These are phyloP conservation scores for Brienomyrus longianalis DNA, from an alignment of 2,113 vertebrate genomes.

Conservation along the genomic window DNA sequence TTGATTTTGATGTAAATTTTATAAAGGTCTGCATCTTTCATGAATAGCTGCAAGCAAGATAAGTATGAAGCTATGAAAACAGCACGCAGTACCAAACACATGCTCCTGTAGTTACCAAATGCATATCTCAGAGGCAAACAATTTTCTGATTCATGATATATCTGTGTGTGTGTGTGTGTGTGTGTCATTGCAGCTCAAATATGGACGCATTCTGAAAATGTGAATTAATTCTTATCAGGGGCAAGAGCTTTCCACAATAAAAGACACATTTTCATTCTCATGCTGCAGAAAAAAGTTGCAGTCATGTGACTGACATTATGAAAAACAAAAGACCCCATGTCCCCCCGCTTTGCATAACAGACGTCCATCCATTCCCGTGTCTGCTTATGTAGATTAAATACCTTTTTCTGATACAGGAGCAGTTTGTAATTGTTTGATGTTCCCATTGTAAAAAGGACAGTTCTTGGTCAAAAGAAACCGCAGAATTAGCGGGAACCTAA, in stretches of 20 bases:
- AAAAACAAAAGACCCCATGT: neutral
- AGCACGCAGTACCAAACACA: neutral
- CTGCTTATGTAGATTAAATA: neutral
- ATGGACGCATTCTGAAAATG: slow-evolving; percentile 9
- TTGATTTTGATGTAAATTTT: slow-evolving; percentile 14
- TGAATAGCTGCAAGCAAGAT: slow-evolving; percentile 9
- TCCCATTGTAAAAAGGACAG: neutral
- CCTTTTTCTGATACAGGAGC: neutral
- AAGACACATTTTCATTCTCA: neutral
- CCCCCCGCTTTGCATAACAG: neutral
- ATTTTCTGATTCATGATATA: neutral
- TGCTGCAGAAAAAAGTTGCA: neutral
- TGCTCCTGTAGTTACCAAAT: neutral
- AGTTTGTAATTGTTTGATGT: neutral
- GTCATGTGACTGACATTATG: neutral
- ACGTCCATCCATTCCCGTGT: neutral
- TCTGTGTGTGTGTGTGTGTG: neutral
- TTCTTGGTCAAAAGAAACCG: neutral
- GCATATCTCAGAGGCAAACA: neutral
- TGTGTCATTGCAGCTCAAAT: neutral
- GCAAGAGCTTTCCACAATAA: neutral
- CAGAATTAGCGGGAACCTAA: neutral
- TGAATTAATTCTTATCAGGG: neutral
- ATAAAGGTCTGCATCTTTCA: slow-evolving; percentile 16
- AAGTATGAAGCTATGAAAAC: slow-evolving; percentile 5